phyloP scores from a whole-genome alignment of 1,140 invertebrate species.

The Mizuhopecten yessoensis region DNA sequence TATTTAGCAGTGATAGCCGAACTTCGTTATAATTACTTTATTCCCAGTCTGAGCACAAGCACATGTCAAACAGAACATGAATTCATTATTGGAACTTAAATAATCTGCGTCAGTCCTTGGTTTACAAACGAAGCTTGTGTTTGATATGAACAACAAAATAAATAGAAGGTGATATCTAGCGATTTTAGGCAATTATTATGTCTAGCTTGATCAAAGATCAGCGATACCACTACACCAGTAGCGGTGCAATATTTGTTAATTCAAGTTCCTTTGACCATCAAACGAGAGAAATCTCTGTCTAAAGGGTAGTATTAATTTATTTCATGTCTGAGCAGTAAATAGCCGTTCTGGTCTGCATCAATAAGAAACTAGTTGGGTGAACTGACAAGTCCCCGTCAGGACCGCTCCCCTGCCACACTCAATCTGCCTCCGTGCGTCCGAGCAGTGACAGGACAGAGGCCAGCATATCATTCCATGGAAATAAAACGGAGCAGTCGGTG shows the following conservation, averaged over 20 bases:
- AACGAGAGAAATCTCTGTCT: conserved; percentile 15
- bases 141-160: conserved; percentile 40
- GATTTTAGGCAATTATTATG: conserved; percentile 9
- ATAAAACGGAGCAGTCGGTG: conserved; percentile 37
- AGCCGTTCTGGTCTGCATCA: conserved; percentile 31
- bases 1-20: not conserved
- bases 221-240: not conserved
- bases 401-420: not conserved
- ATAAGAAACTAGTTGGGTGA: not conserved
- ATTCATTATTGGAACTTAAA: conserved; percentile 36
- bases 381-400: not conserved
- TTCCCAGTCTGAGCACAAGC: conserved; percentile 31
- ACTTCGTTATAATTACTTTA: not conserved
- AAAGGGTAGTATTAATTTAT: conserved; percentile 33
- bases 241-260: conserved; percentile 34
- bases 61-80: conserved; percentile 3
- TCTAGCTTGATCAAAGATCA: conserved; percentile 19
- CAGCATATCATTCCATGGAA: conserved; percentile 16
- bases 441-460: conserved; percentile 22
- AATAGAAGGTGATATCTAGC: conserved; percentile 23
- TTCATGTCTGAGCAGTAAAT: conserved; percentile 18
- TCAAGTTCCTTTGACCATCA: conserved; percentile 14
- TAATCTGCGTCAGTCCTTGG: conserved; percentile 13
- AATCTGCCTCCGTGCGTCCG: conserved; percentile 12
- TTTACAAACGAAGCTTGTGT: conserved; percentile 17